Base-by-base conservation (phyloP, 2,113 vertebrate genomes). In the Petroica traversi region DNA sequence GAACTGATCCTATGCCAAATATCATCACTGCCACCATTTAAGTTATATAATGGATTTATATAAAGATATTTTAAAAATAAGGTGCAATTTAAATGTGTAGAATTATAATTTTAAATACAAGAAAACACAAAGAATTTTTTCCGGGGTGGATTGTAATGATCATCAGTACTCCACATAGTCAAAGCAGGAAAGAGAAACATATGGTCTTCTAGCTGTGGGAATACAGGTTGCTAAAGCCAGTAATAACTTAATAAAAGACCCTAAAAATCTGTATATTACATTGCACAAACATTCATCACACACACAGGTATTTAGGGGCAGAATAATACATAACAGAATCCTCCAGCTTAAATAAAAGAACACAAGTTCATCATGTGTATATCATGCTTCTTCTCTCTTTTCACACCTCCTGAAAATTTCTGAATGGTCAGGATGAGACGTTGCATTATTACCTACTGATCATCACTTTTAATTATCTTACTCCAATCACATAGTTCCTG, bases 321-420 rank as follows among this genome's bases (percentile, higher is more conserved):
- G 40, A 68, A 20, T 52, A 52, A 43, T 20, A 34, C 22, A 25
- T 9, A 19, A 38, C 11, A 72, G 31, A 92, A 80, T 18, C 16
- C 26, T 91, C 20, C 55, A 29, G 34, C 7, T 40, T 52, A 43
- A 92, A 69, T 43, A 61, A 62, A 67, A 45, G 1, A 34, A 19
- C 33, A 8, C 7, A 34, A 14, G 10, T 23, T 59, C 11, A 1
- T 46, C 14, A 29, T 34, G 13, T 34, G 2, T 0, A 1, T 63
- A 38, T 46, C 1, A 1, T 59, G 33, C 9, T 86, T 6, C n/a
- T 13, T 91, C 9, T 24, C 19, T 59, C 29, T 58, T 88, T 75
- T 34, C 26, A 46, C 33, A 78, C 7, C 29, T 66, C 14, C 31
- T 16, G 46, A 29, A 36, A 71, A n/a, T 55, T 81, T 64, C 49